Evolutionary conservation across 2,888 invertebrate species (phyloP), one percentile per base, ranked within the genome.

Genomic region (Tillus elongatus): DNA sequence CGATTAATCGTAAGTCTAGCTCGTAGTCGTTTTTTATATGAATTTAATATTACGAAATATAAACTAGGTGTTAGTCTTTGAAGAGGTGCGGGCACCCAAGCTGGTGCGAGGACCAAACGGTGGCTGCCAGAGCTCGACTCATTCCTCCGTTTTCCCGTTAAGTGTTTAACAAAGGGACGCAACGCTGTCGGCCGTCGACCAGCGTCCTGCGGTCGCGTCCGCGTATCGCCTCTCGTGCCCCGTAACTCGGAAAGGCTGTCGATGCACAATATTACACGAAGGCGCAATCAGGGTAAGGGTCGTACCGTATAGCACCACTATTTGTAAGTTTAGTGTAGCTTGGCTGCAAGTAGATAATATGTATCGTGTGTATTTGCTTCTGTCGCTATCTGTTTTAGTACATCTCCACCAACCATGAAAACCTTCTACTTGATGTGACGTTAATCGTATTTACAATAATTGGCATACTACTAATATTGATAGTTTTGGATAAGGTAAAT

Each of bases 91-190:
- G 57, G 57, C 56, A 55, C 56, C 60, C 52, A 46, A 56, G 64
- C 64, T 64, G 64, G 64, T 64, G 63, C 60, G 64, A 63, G 64
- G 64, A 64, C 63, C 64, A 63, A 63, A 48, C 51, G 54, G 56
- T 57, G 53, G 56, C 55, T 54, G 53, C 56, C 52, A 52, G 49
- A 56, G 52, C 53, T 56, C 54, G 56, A 54, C 52, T 44, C 46
- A 19, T 19, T 19, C 24, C 24, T 19, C 24, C 24, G 24, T 19
- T 19, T 8, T 8, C 24, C 24, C 6, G 24, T 19, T 19, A 8
- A n/a, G 6, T 19, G 6, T 19, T 19, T n/a, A 19, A 19, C 6
- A 19, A 19, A 8, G 24, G 24, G 15, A 15, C 16, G 15, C 13
- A 13, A 33, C 16, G n/a, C 15, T 15, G 39, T 37, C 44, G 44